phyloP scores from a whole-genome alignment of 2,888 invertebrate species.

The Dynastes grantii region DNA sequence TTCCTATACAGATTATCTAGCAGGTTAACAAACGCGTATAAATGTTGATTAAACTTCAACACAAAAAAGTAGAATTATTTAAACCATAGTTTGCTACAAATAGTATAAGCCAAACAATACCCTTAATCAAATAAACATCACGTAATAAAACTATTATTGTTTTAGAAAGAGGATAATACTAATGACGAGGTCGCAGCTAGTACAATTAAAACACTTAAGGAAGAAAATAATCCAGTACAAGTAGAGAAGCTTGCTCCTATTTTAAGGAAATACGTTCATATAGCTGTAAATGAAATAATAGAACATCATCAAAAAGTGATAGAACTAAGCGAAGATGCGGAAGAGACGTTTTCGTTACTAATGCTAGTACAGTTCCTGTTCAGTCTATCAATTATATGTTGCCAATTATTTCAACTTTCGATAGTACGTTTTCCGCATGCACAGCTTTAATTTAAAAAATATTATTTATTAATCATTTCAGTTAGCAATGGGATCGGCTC shows the following conservation, averaged over 20 bases:
- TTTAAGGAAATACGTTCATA: conserved; percentile 42
- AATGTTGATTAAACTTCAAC: too few relatives aligned
- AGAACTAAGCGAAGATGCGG: conserved; percentile 51
- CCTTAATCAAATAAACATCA: too few relatives aligned
- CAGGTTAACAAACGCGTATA: too few relatives aligned
- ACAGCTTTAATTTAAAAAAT: background rate
- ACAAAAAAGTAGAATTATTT: too few relatives aligned
- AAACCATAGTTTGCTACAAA: too few relatives aligned
- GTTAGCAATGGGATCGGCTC: conserved; percentile 48
- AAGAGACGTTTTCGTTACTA: conserved; percentile 52
- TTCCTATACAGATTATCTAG: too few relatives aligned
- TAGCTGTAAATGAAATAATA: conserved; percentile 45
- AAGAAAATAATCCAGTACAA: background rate
- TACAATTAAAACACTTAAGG: background rate
- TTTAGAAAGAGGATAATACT: conserved; percentile 26
- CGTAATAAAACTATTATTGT: background rate
- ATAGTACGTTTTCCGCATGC: conserved; percentile 48
- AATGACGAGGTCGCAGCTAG: background rate
- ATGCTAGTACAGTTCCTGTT: conserved; percentile 54
- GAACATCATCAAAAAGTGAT: conserved; percentile 54
- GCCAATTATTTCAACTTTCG: conserved; percentile 55
- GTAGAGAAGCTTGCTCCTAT: conserved; percentile 21
- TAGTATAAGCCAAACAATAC: too few relatives aligned
- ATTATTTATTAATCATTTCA: conserved; percentile 44
- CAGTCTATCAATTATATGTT: conserved; percentile 52